Conservation (phyloP, 2,797 vertebrate species). For the Labroides dimidiatus region DNA sequence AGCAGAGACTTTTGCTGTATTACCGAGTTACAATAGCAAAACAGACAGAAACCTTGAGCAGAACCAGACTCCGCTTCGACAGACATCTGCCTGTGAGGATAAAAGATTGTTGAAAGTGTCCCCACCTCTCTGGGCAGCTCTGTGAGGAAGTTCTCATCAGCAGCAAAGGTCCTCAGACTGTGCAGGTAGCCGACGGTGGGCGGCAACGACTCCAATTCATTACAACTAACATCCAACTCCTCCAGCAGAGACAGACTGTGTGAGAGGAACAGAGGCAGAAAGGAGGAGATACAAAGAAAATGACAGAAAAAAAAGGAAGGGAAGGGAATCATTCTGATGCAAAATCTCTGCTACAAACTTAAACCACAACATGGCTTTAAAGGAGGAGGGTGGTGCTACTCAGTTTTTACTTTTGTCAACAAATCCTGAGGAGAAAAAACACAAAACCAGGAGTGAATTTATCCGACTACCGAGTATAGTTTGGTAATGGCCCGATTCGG, state of each 20-base stretch:
- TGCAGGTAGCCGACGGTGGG: conserved; percentile 95
- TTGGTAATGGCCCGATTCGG: background rate
- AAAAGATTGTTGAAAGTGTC: background rate
- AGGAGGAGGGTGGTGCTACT: conserved; percentile 18
- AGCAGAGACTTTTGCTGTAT: too few relatives aligned
- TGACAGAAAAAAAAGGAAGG: conserved; percentile 24
- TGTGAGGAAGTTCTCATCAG: conserved; percentile 96
- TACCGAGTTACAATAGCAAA: too few relatives aligned
- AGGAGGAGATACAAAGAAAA: conserved; percentile 36
- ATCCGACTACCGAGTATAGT: conserved; percentile 4
- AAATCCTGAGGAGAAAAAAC: conserved; percentile 37
- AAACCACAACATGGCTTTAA: conserved; percentile 11
- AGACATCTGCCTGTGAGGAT: too few relatives aligned
- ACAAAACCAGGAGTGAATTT: conserved; percentile 28
- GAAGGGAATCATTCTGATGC: conserved; percentile 29
- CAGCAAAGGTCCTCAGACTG: conserved; percentile 94
- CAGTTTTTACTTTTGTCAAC: conserved; percentile 27
- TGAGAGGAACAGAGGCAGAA: conserved; percentile 41
- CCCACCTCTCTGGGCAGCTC: conserved; percentile 95
- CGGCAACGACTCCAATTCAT: conserved; percentile 95
- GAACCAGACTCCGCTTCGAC: too few relatives aligned
- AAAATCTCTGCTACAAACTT: conserved; percentile 17
- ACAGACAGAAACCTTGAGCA: too few relatives aligned
- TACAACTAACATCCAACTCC: conserved; percentile 99
- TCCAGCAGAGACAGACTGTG: conserved; percentile 95